Base-by-base conservation (phyloP, 1,140 invertebrate genomes). In the Drosophila lowei region DNA sequence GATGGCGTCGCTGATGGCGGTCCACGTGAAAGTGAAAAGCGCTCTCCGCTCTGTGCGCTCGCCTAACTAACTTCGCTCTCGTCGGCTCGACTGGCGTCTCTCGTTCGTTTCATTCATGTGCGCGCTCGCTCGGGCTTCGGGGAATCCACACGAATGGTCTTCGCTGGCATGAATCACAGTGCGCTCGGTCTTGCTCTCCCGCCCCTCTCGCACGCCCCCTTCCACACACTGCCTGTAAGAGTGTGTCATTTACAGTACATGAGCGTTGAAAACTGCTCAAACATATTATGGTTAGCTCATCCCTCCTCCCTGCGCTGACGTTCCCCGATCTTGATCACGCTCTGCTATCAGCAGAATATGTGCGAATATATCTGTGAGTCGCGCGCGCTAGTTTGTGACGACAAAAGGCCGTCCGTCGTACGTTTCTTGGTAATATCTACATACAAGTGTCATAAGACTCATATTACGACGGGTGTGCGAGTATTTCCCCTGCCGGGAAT, bases 81-180 rank as follows among this genome's bases (percentile, higher is more conserved):
- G 44, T 47, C 15, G 52, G 54, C 52, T 79, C 49, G 65, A 53
- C 64, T 57, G 42, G 71, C 55, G 30, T 34, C 23, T 15, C n/a
- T 48, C 57, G 38, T 48, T 62, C 58, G 58, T 75, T 83, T 79
- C 79, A 84, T 85, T 83, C 79, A 84, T 84, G 64, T 46, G 63
- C 53, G 30, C 34, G 9, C 56, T 30, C 11, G 23, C 44, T 18
- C 6, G 34, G 34, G 38, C 54, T 28, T 50, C 18, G 68, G 58
- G 57, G 66, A 68, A 68, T 43, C 66, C 66, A 68, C 66, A 50
- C 66, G 38, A 23, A 6, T 42, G 16, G 42, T 41, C 34, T 55
- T 43, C 42, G 61, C 11, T 47, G 43, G 15, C 34, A 68, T 70
- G 66, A 70, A 70, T 70, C 66, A 38, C 34, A 38, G 11, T 11